These are phyloP conservation scores for Pholis gunnellus DNA, from an alignment of 2,113 vertebrate genomes.

Conservation along the genomic window DNA sequence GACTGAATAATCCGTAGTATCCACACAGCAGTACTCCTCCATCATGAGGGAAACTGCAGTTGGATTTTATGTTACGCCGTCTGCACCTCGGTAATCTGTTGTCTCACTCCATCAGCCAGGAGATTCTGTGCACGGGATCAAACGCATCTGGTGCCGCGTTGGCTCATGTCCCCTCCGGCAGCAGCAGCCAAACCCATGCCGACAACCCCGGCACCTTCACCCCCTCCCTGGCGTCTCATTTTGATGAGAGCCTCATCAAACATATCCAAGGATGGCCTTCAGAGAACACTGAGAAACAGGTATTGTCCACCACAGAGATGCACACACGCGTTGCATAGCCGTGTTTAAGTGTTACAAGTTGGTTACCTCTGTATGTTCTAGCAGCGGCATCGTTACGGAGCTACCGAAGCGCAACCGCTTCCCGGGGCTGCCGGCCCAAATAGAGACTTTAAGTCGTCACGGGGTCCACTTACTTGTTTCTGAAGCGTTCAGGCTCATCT, in stretches of 20 bases:
- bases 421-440: neutral
- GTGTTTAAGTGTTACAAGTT: neutral
- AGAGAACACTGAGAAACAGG: constrained; percentile 98
- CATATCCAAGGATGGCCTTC: constrained; percentile 99
- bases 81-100: constrained; percentile 20
- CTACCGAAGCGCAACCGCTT: neutral
- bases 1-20: neutral
- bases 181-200: constrained; percentile 75
- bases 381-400: neutral
- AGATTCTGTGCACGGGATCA: constrained; percentile 90
- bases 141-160: constrained; percentile 80
- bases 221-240: constrained; percentile 94
- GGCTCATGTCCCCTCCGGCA: constrained; percentile 54
- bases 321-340: neutral
- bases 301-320: constrained; percentile 42
- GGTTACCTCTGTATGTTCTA: neutral
- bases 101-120: constrained; percentile 86
- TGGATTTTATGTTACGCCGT: neutral
- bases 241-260: constrained; percentile 97
- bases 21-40: neutral
- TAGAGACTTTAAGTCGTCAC: neutral
- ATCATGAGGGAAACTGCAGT: neutral
- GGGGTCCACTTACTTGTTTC: neutral
- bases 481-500: neutral
- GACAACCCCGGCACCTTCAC: constrained; percentile 89